Evolutionary conservation across 2,888 invertebrate species (phyloP).

Genomic region (Macaria liturata): DNA sequence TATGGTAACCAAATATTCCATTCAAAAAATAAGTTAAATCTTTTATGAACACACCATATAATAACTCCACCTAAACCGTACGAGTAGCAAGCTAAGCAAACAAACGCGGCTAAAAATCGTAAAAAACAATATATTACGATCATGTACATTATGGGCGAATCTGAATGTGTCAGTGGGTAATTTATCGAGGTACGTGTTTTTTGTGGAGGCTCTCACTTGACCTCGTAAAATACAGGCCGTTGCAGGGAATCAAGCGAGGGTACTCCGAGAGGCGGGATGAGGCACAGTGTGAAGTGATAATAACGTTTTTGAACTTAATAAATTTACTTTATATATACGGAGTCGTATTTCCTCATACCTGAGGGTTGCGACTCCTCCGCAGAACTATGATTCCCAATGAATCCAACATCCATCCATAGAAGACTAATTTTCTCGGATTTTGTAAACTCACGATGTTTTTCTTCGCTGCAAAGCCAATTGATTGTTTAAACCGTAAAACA

Average conservation of each 20-base stretch:
- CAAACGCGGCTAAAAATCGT: constrained; percentile 49
- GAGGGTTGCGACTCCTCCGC: no score
- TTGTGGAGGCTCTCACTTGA: constrained; percentile 79
- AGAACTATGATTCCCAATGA: no score
- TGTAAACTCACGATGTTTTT: no score
- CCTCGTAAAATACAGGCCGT: constrained; percentile 80
- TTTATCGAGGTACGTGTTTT: constrained; percentile 79
- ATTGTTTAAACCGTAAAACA: no score
- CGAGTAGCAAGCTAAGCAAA: constrained; percentile 20
- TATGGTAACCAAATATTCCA: no score
- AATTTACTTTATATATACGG: no score
- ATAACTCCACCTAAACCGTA: not conserved
- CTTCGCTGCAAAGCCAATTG: no score
- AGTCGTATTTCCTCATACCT: no score
- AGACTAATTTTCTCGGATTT: no score
- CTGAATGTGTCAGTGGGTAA: constrained; percentile 83
- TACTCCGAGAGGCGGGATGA: constrained; percentile 26
- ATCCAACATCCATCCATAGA: no score
- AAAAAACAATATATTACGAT: constrained; percentile 76
- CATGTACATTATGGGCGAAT: constrained; percentile 78
- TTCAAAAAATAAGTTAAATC: not conserved
- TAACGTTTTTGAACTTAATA: no score
- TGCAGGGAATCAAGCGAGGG: constrained; percentile 30
- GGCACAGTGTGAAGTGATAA: constrained; percentile 10
- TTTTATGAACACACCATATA: not conserved